phyloP scores from a whole-genome alignment of 2,113 vertebrate species.

The Pygathrix nemaeus region DNA sequence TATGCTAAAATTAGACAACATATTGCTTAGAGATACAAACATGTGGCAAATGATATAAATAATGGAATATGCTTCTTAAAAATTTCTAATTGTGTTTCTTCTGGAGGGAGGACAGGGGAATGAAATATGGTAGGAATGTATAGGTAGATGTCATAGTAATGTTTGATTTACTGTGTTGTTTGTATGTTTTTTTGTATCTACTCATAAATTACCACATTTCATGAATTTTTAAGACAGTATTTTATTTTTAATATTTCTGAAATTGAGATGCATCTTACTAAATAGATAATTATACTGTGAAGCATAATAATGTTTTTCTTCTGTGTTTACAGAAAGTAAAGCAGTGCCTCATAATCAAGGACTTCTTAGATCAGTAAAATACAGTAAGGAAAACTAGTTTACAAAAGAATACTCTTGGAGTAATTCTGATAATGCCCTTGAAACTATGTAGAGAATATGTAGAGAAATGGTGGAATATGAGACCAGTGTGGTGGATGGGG shows the following conservation, averaged over 20 bases:
- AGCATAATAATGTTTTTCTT: neutral
- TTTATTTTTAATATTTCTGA: slow-evolving; percentile 23
- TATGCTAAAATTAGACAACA: neutral
- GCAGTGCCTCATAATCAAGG: neutral
- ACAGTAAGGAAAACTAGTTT: neutral
- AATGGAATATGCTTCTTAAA: neutral
- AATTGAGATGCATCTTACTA: neutral
- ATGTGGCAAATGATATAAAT: neutral
- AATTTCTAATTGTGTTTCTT: neutral
- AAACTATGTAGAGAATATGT: neutral
- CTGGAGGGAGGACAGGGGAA: neutral
- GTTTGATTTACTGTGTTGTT: neutral
- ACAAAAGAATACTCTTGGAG: neutral
- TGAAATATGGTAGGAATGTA: neutral
- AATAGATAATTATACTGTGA: neutral
- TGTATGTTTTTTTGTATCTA: neutral
- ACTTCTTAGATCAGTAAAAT: neutral
- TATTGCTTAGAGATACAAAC: neutral
- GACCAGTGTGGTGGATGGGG: neutral
- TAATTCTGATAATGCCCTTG: neutral
- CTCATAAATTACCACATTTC: neutral
- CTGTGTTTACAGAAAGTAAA: neutral
- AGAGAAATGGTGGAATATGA: neutral
- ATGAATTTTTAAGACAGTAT: neutral
- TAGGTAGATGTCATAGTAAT: neutral